Conservation (phyloP, 2,797 vertebrate species). For the Ispidina picta region DNA sequence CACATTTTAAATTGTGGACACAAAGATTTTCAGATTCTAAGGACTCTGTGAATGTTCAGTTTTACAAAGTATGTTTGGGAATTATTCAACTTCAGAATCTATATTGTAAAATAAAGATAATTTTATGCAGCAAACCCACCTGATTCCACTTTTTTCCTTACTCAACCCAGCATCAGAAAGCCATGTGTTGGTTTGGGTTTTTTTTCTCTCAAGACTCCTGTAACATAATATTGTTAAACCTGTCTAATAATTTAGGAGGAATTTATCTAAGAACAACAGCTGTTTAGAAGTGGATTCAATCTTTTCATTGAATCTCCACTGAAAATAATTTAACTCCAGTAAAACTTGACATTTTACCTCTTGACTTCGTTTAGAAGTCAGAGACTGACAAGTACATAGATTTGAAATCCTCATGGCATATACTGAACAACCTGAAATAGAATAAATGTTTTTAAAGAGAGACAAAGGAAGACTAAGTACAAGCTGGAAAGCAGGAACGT, state of each 20-base stretch:
- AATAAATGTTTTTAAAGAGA: neutral
- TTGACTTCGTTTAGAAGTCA: neutral
- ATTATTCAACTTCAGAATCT: neutral
- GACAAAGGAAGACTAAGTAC: neutral
- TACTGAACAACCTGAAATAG: neutral
- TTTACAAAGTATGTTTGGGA: neutral
- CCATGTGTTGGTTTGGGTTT: neutral
- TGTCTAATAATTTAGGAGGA: neutral
- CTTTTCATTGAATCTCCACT: neutral
- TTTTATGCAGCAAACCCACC: neutral
- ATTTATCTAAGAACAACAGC: slow-evolving; percentile 14
- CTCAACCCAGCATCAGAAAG: neutral
- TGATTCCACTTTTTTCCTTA: neutral
- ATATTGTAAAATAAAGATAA: neutral
- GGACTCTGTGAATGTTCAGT: neutral
- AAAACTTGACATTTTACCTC: slow-evolving; percentile 3
- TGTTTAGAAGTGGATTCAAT: neutral
- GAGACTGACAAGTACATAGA: neutral
- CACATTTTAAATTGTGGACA: neutral
- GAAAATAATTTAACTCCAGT: neutral
- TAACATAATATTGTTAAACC: neutral
- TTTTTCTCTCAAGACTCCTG: neutral
- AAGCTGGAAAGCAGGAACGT: neutral
- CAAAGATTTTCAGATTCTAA: neutral
- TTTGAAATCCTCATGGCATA: neutral